These are phyloP conservation scores for Eurytoma californica DNA, from an alignment of 2,888 invertebrate genomes.

Conservation along the genomic window DNA sequence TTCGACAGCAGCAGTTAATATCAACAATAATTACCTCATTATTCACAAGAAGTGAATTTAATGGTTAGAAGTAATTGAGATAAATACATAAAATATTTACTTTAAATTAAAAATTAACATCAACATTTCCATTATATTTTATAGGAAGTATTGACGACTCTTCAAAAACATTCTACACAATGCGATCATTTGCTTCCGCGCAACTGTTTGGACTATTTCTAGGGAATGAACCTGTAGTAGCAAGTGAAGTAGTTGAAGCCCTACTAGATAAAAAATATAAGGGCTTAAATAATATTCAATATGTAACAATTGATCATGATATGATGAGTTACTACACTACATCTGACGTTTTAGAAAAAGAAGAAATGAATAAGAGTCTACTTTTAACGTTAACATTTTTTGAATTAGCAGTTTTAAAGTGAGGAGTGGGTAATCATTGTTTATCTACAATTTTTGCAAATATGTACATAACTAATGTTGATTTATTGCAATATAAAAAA, in stretches of 20 bases:
- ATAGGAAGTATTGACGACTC: neutral
- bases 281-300: constrained; percentile 28
- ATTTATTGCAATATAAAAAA: neutral
- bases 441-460: constrained; percentile 26
- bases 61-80: neutral
- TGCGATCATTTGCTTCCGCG: constrained; percentile 29
- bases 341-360: constrained; percentile 8
- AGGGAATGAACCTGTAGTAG: constrained; percentile 39
- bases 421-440: neutral
- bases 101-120: constrained; percentile 3
- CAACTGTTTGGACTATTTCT: constrained; percentile 28
- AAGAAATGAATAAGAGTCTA: constrained; percentile 38
- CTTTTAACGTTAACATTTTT: constrained; percentile 43
- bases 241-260: constrained; percentile 11
- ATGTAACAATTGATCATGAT: neutral
- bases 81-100: neutral
- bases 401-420: constrained; percentile 20
- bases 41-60: neutral
- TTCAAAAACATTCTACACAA: constrained; percentile 2
- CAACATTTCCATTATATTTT: neutral
- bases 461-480: constrained; percentile 1
- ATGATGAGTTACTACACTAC: constrained; percentile 1
- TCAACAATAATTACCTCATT: constrained; percentile 27
- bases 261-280: constrained; percentile 23
- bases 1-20: constrained; percentile 35